Base-by-base conservation (phyloP, 35 echinoderm and acorn worm species). In the Eucidaris tribuloides region DNA sequence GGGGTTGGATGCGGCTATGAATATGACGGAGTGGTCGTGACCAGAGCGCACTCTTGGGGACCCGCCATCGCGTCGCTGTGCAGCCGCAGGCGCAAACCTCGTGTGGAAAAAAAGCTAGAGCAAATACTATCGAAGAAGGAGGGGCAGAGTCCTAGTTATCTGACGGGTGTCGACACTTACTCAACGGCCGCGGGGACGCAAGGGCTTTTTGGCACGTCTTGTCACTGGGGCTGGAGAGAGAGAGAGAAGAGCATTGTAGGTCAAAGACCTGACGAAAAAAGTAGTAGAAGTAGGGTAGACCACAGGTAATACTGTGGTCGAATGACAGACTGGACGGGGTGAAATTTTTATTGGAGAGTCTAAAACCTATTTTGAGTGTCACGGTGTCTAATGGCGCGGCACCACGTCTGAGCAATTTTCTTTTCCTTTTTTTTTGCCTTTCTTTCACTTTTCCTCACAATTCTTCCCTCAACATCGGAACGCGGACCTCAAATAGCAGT, bases 361-460 rank as follows among this genome's bases (percentile, higher is more conserved):
- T 74, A 27, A 27, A 44, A 74, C 68, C 68, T 74, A 74, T 74
- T 74, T 74, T 74, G 68, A 74, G 68, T 74, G 68, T 74, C 68
- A 74, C 68, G 68, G 34, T 44, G 68, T 74, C 68, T 74, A 27
- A 43, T 74, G 68, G 68, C 68, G 35, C 41, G 35, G 38, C 35
- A 40, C 48, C 9, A 52, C 9, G n/a, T 52, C n/a, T 52, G 48
- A 11, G n/a, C n/a, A 52, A 52, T 52, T n/a, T n/a, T 11, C 9
- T 9, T 52, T 52, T 52, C 48, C n/a, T 52, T 52, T 52, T 52
- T 52, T 52, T 52, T 52, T n/a, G n/a, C n/a, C 48, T 52, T 52
- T 52, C 48, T 52, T 52, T 52, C 48, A 11, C n/a, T 52, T 52
- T 52, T 52, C n/a, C n/a, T 11, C 48, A 52, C n/a, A n/a, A n/a